Conservation (phyloP, 1,140 invertebrate species). For the Mamestra configurata region DNA sequence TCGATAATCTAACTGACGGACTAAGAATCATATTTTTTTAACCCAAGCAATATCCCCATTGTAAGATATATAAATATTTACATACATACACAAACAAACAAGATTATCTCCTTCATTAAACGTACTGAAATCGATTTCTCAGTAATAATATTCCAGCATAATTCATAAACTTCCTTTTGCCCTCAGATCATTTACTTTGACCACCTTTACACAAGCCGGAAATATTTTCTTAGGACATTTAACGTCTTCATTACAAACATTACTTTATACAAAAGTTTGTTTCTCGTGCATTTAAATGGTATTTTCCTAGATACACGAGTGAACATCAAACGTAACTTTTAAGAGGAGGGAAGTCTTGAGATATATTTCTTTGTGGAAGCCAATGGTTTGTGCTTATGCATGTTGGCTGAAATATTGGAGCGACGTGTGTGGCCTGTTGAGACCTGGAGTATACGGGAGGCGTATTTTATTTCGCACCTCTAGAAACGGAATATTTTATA, state of each 20-base stretch:
- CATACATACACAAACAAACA: no score
- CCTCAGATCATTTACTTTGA: not conserved
- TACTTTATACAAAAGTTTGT: not conserved
- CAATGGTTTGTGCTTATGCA: not conserved
- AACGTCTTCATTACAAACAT: constrained; percentile 10
- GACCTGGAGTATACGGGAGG: not conserved
- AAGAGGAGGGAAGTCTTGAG: not conserved
- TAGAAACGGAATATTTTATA: no score
- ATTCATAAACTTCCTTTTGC: not conserved
- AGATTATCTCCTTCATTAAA: no score
- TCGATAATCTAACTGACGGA: no score
- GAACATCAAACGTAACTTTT: constrained; percentile 13
- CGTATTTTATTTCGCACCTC: no score
- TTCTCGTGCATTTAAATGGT: constrained; percentile 15
- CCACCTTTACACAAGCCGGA: not conserved
- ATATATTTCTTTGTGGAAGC: not conserved
- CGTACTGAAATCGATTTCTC: no score
- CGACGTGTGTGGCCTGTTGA: not conserved
- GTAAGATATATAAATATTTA: no score
- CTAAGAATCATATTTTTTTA: no score
- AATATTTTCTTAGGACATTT: constrained; percentile 28
- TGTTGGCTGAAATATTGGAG: constrained; percentile 9
- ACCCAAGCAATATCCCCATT: no score
- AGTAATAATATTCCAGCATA: not conserved
- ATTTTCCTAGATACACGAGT: constrained; percentile 7